A percentile compares a stretch with the other conserved stretches of the same genome.
These are phyloP conservation scores for Mythimna vitellina DNA, from an alignment of 2,888 invertebrate genomes.

Conservation along the genomic window DNA sequence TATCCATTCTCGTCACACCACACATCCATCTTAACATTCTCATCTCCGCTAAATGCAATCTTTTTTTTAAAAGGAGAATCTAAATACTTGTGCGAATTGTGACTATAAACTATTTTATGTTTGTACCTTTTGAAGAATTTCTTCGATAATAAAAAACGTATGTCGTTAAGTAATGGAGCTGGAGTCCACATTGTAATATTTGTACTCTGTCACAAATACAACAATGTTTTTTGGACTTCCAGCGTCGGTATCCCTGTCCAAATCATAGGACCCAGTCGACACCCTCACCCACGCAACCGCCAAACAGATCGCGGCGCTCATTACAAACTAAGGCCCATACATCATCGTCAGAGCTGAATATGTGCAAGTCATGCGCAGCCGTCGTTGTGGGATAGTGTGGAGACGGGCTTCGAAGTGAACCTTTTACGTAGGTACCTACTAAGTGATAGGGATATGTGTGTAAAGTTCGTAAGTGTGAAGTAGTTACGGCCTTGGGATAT, in stretches of 20 bases:
- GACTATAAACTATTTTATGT: too few species aligned
- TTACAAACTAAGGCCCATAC: slow-evolving; percentile 78
- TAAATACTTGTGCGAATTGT: too few species aligned
- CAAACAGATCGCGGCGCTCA: slow-evolving; percentile 73
- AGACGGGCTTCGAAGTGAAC: slow-evolving; percentile 62
- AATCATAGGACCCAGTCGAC: slow-evolving; percentile 12
- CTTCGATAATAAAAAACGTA: too few species aligned
- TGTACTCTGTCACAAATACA: too few species aligned
- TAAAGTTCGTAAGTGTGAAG: slow-evolving; percentile 11
- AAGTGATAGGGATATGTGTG: slow-evolving; percentile 26
- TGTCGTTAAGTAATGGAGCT: too few species aligned
- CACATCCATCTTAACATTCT: too few species aligned
- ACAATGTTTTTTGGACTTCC: not conserved
- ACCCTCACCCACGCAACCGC: slow-evolving; percentile 50
- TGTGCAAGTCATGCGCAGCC: slow-evolving; percentile 78
- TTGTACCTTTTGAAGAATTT: too few species aligned
- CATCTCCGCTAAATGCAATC: too few species aligned
- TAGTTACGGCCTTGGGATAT: too few species aligned
- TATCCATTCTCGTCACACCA: too few species aligned
- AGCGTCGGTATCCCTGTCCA: not conserved
- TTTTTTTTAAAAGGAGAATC: too few species aligned
- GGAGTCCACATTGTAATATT: too few species aligned
- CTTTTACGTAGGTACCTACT: slow-evolving; percentile 27
- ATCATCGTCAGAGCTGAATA: slow-evolving; percentile 78
- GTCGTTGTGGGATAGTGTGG: slow-evolving; percentile 63